Evolutionary conservation across 2,888 invertebrate genomes (phyloP).

Genomic region (Tenthredo scrophulariae): DNA sequence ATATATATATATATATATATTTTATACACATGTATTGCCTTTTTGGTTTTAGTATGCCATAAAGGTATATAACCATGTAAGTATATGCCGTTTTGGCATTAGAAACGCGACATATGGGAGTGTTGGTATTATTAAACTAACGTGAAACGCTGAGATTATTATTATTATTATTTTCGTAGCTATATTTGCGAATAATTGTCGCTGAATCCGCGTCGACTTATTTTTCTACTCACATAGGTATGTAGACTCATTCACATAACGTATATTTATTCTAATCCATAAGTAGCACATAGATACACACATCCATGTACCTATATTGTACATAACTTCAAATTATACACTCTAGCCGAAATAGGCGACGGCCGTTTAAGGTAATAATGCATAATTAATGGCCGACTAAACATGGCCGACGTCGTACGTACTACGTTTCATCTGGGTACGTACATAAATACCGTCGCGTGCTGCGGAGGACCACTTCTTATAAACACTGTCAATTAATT

Average conservation of each 20-base stretch:
- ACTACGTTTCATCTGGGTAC: neutral
- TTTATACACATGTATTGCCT: too few species aligned
- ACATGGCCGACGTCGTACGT: slow-evolving; percentile 61
- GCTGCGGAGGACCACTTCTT: too few species aligned
- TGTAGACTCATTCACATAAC: neutral
- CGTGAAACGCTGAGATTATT: too few species aligned
- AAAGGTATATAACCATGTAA: too few species aligned
- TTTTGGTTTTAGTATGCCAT: too few species aligned
- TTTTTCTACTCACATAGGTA: neutral
- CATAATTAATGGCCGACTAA: slow-evolving; percentile 69
- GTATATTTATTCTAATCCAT: neutral
- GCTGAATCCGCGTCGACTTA: neutral
- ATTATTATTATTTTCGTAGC: too few species aligned
- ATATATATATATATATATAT: too few species aligned
- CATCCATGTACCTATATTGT: neutral
- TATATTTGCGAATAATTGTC: neutral
- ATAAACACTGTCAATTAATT: too few species aligned
- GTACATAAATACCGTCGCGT: neutral
- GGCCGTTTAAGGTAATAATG: slow-evolving; percentile 64
- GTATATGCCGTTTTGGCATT: too few species aligned
- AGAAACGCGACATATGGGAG: too few species aligned
- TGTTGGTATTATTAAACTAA: too few species aligned
- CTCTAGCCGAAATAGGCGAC: neutral
- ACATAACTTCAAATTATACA: neutral
- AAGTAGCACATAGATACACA: neutral